Conservation (phyloP, 2,113 vertebrate genomes). For the Zosterops hypoxanthus region DNA sequence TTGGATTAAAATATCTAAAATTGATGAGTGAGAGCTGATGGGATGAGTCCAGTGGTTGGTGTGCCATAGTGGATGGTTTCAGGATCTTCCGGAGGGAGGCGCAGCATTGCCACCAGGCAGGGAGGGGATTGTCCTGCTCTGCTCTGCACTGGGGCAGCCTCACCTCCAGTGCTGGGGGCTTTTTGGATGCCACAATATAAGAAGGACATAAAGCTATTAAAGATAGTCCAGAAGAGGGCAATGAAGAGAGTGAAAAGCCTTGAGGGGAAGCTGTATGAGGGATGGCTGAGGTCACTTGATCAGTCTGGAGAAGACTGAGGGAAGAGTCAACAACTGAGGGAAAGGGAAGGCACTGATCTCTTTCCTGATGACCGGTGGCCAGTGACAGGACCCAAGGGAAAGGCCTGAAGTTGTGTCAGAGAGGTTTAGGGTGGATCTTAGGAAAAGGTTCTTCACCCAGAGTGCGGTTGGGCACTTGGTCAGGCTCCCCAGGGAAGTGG, state of each 20-base stretch:
- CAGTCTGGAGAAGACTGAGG: background rate
- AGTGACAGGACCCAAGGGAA: background rate
- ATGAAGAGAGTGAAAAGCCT: background rate
- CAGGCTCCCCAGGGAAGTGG: background rate
- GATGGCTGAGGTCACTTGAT: background rate
- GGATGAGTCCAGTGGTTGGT: background rate
- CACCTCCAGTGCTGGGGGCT: rapidly evolving
- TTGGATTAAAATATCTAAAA: background rate
- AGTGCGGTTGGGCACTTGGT: background rate
- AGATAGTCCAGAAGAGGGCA: background rate
- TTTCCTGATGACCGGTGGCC: background rate
- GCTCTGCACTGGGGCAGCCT: rapidly evolving
- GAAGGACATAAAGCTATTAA: background rate
- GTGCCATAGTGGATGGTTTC: background rate
- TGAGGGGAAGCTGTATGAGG: rapidly evolving
- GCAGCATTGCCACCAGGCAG: rapidly evolving
- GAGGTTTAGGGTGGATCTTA: background rate
- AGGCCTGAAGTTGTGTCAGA: background rate
- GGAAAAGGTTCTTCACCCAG: background rate
- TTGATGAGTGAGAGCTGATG: rapidly evolving
- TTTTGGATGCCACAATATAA: no score
- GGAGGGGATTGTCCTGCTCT: background rate
- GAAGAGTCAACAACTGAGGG: background rate
- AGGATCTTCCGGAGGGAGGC: background rate
- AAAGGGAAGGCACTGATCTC: background rate